Percentiles rank a stretch among this genome's conserved stretches.
Conservation (phyloP, 2,113 vertebrate species). For the Ciconia maguari region DNA sequence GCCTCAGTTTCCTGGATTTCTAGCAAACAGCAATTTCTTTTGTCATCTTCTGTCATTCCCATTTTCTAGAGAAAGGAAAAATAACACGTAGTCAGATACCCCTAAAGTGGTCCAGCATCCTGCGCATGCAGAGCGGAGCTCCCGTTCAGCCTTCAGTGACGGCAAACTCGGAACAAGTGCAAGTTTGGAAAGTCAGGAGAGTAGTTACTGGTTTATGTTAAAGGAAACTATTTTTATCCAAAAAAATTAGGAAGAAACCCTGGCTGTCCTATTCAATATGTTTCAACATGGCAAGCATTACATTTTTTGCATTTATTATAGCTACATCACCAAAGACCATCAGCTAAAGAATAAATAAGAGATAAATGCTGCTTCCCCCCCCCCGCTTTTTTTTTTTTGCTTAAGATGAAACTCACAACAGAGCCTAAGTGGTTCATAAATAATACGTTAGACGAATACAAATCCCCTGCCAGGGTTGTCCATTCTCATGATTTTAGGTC, state of each 20-base stretch:
- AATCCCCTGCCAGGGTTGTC: background rate
- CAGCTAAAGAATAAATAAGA: background rate
- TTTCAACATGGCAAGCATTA: background rate
- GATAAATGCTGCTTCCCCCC: background rate
- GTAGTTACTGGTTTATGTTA: background rate
- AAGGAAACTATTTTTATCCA: background rate
- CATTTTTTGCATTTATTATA: background rate
- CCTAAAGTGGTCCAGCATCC: background rate
- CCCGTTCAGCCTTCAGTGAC: background rate
- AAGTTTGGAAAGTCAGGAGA: background rate
- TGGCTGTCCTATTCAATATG: background rate
- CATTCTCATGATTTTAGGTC: background rate
- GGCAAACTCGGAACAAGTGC: background rate
- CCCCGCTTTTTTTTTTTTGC: background rate
- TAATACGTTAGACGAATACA: background rate
- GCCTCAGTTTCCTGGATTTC: constrained; percentile 97
- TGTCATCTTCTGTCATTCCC: constrained; percentile 98
- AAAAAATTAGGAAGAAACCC: background rate
- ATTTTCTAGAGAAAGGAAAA: constrained; percentile 82
- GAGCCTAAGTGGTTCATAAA: background rate
- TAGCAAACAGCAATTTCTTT: constrained; percentile 92
- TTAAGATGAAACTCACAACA: background rate
- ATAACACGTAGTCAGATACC: accelerated
- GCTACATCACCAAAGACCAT: background rate
- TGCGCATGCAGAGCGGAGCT: background rate